A percentile compares a stretch with the other conserved stretches of the same genome.
Conservation (phyloP, 2,888 invertebrate species). For the Lasioglossum morio region DNA sequence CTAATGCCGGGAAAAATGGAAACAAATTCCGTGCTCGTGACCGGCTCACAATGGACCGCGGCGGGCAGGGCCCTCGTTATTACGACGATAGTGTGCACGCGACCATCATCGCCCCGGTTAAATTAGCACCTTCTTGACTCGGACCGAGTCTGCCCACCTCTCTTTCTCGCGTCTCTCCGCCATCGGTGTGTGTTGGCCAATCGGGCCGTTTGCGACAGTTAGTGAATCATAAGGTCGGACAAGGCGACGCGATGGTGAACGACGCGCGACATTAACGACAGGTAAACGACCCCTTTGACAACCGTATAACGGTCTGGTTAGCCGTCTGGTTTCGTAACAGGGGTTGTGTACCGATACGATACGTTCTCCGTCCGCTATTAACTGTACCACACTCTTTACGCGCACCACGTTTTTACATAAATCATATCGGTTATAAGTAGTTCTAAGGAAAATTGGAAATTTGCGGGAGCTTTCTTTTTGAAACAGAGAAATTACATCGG, state of each 20-base stretch:
- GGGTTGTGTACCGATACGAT: not conserved
- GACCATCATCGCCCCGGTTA: conserved; percentile 53
- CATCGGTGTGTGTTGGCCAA: conserved; percentile 1
- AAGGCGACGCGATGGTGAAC: conserved; percentile 10
- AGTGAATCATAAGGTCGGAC: conserved; percentile 44
- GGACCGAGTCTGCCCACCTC: not conserved
- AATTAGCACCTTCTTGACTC: conserved; percentile 45
- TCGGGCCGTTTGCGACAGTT: conserved; percentile 5
- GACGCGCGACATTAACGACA: conserved; percentile 21
- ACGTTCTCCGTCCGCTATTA: not conserved
- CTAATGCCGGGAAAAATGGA: conserved; percentile 48
- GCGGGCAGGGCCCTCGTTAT: conserved; percentile 43
- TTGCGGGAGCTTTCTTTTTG: not conserved
- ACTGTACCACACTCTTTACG: not conserved
- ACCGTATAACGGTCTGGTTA: not conserved
- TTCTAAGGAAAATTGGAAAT: not conserved
- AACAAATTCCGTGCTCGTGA: conserved; percentile 48
- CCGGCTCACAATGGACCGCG: conserved; percentile 54
- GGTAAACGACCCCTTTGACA: not conserved
- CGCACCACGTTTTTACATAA: not conserved
- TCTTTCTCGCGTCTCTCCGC: not conserved
- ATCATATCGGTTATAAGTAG: not conserved
- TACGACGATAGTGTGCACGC: conserved; percentile 36
- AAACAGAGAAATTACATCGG: not conserved
- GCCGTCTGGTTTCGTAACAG: not conserved